Evolutionary conservation across 2,797 vertebrate species (phyloP), one percentile per base, ranked within the genome.

Genomic region (Clarias platycephalus): DNA sequence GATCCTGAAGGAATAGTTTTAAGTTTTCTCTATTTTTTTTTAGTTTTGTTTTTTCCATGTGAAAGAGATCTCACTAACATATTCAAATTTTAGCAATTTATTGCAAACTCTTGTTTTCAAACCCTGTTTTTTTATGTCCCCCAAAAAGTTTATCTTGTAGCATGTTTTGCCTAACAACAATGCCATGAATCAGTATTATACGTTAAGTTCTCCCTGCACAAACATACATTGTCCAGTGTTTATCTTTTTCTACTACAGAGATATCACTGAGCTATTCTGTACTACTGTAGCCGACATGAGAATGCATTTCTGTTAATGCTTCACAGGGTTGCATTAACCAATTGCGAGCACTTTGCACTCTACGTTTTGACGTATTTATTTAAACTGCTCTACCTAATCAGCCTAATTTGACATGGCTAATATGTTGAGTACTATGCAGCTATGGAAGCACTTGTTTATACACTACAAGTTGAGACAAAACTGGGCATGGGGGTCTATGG

Each of bases 51-150:
- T 91, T 83, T 86, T 83, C 88, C 89, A 88, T 91, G 92, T 94
- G 93, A 96, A 96, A 94, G 93, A 96, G 95, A 94, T 95, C 93
- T 94, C 95, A 95, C 94, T 96, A 94, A 94, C 94, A 93, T 92
- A 91, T 92, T 91, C 90, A 92, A 90, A 82, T 93, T 93, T 93
- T 94, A 93, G 93, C 94, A 92, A 90, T 92, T 92, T 90, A 93
- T 95, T 96, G 94, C 93, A 93, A 94, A 93, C 95, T 94, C 94
- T 95, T 31, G 26, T 34, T 95, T 93, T 90, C 80, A 87, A 91
- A 94, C 93, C 91, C 91, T 92, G 91, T 91, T 83, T 87, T 87
- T 86, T 92, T 94, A 93, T 89, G 90, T 92, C 91, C 91, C 88
- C 58, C 6, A 91, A 94, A 94, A 93, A 94, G 92, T 94, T 37